phyloP scores from a whole-genome alignment of 2,888 invertebrate species.

The Cosmia pyralina region DNA sequence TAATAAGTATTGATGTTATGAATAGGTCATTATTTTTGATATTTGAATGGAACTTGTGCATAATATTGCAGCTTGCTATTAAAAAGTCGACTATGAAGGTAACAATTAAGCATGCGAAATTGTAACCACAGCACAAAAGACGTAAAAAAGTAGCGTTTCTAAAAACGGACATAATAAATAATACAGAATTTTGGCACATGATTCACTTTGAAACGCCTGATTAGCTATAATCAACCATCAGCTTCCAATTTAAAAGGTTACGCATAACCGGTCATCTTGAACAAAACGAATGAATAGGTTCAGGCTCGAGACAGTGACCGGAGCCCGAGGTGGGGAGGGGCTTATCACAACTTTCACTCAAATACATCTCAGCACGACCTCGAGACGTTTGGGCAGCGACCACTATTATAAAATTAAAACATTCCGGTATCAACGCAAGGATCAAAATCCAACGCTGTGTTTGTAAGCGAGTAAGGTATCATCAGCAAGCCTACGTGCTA shows the following conservation, averaged over 20 bases:
- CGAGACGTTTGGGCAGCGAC: conserved; percentile 62
- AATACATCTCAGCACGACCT: conserved; percentile 75
- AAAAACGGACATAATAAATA: conserved; percentile 7
- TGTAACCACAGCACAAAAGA: conserved; percentile 6
- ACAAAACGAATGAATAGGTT: conserved; percentile 58
- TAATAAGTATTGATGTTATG: background rate
- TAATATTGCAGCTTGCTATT: conserved; percentile 15
- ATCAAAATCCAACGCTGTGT: conserved; percentile 63
- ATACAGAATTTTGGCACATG: conserved; percentile 29
- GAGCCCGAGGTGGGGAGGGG: conserved; percentile 33
- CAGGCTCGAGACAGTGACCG: conserved; percentile 51
- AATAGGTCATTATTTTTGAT: background rate
- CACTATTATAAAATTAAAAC: conserved; percentile 44
- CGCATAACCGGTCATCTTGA: conserved; percentile 64
- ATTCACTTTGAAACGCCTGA: conserved; percentile 51
- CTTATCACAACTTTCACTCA: conserved; percentile 75
- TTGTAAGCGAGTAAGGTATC: conserved; percentile 30
- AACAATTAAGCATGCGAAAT: conserved; percentile 35
- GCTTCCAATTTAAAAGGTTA: conserved; percentile 61
- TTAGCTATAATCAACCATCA: conserved; percentile 46
- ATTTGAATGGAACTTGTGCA: background rate
- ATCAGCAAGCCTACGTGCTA: conserved; percentile 54
- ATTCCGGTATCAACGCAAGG: conserved; percentile 52
- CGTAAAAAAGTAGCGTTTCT: conserved; percentile 20
- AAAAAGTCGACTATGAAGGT: conserved; percentile 32